Percentiles rank a stretch among this genome's conserved stretches.
Conservation (phyloP, 2,888 invertebrate species). For the Hypsopygia costalis region DNA sequence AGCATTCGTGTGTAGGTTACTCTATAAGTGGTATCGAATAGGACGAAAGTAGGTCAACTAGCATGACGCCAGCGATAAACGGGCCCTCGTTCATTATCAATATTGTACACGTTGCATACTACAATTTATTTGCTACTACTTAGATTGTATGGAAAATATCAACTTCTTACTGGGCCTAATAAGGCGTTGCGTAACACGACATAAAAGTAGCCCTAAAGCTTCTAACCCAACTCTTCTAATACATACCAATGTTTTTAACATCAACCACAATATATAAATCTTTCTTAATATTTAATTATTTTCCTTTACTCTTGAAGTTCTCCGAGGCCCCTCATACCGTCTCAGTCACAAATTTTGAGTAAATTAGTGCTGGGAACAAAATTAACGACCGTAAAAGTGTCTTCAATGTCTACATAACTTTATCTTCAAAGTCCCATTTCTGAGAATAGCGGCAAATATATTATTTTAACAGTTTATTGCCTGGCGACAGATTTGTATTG, state of each 20-base stretch:
- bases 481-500: slow-evolving; percentile 4
- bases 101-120: slow-evolving; percentile 39
- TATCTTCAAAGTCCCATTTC: slow-evolving; percentile 8
- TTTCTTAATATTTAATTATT: too few relatives aligned
- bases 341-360: too few relatives aligned
- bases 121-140: not conserved
- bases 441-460: slow-evolving; percentile 10
- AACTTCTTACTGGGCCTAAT: too few relatives aligned
- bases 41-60: slow-evolving; percentile 69
- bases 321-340: too few relatives aligned
- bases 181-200: too few relatives aligned
- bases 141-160: not conserved
- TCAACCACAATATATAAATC: too few relatives aligned
- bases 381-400: slow-evolving; percentile 2
- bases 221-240: too few relatives aligned
- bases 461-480: slow-evolving; percentile 6
- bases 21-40: slow-evolving; percentile 66
- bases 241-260: too few relatives aligned
- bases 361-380: not conserved
- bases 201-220: too few relatives aligned
- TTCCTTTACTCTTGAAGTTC: too few relatives aligned
- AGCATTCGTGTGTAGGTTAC: slow-evolving; percentile 47
- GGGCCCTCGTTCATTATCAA: slow-evolving; percentile 71
- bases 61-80: slow-evolving; percentile 74
- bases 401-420: slow-evolving; percentile 2